phyloP scores from a whole-genome alignment of 2,888 invertebrate species.

The Tachystola acroxantha region DNA sequence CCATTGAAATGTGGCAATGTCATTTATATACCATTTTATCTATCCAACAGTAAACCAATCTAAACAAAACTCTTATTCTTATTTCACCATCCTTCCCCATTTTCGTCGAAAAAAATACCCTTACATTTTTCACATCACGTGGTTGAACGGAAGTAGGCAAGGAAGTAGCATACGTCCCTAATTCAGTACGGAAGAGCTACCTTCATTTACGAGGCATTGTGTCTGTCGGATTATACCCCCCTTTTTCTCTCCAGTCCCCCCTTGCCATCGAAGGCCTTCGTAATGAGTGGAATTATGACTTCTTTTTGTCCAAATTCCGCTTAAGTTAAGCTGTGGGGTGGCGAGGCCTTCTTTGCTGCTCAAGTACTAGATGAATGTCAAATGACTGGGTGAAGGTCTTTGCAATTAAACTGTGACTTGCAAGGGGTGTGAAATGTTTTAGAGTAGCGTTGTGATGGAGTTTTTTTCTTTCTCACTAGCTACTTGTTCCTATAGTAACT shows the following conservation, averaged over 20 bases:
- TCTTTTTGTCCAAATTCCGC: conserved; percentile 43
- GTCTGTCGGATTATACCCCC: conserved; percentile 47
- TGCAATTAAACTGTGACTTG: background rate
- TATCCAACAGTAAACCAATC: no score
- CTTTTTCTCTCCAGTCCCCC: conserved; percentile 8
- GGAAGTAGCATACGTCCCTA: conserved; percentile 39
- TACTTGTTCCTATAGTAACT: no score
- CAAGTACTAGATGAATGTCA: conserved; percentile 1
- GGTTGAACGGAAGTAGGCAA: conserved; percentile 23
- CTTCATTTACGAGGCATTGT: conserved; percentile 53
- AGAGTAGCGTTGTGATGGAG: background rate
- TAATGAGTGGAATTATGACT: conserved; percentile 64
- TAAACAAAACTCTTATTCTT: background rate
- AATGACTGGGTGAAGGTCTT: background rate
- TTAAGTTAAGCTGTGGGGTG: conserved; percentile 30
- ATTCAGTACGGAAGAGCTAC: conserved; percentile 41
- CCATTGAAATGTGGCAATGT: no score
- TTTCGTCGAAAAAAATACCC: background rate
- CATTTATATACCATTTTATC: no score
- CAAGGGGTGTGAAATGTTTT: background rate
- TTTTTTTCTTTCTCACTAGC: no score
- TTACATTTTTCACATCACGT: conserved; percentile 29
- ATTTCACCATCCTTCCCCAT: background rate
- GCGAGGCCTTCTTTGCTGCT: conserved; percentile 25
- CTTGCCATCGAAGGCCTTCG: conserved; percentile 25